phyloP scores from a whole-genome alignment of 35 echinoderm and acorn worm genomes.

The Ophioderma brevispina region DNA sequence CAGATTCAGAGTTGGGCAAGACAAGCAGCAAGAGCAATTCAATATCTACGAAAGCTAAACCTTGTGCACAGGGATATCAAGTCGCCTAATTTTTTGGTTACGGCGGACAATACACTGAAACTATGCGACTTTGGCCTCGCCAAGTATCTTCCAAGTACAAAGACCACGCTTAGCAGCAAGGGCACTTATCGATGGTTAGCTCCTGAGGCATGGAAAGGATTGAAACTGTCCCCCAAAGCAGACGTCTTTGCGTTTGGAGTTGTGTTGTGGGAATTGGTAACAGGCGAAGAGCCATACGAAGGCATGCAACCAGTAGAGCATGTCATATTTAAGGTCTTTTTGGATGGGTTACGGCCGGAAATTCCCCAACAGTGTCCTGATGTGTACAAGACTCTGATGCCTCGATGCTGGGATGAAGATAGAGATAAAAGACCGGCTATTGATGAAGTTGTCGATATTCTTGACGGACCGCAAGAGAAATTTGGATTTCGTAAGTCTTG shows the following conservation, averaged over 20 bases:
- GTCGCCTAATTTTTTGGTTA: constrained; percentile 8
- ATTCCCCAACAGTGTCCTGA: neutral
- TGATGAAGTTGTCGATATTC: neutral
- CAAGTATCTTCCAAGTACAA: neutral
- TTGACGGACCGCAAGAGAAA: neutral
- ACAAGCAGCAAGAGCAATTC: neutral
- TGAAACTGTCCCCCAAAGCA: neutral
- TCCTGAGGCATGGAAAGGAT: neutral
- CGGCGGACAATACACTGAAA: neutral
- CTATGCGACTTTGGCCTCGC: neutral
- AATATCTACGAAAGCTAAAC: neutral
- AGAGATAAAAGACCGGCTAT: neutral
- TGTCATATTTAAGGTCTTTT: neutral
- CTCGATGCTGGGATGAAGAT: neutral
- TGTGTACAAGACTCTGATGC: neutral
- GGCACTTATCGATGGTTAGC: neutral
- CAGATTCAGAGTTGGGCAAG: neutral
- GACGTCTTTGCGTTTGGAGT: constrained; percentile 4
- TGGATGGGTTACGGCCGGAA: neutral
- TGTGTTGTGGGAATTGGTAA: neutral
- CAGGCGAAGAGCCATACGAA: neutral
- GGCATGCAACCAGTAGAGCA: neutral
- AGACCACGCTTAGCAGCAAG: neutral
- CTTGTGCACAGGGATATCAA: constrained; percentile 1
- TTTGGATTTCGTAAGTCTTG: neutral